These are phyloP conservation scores for Agrilus biguttatus DNA, from an alignment of 2,888 invertebrate species.

Conservation along the genomic window DNA sequence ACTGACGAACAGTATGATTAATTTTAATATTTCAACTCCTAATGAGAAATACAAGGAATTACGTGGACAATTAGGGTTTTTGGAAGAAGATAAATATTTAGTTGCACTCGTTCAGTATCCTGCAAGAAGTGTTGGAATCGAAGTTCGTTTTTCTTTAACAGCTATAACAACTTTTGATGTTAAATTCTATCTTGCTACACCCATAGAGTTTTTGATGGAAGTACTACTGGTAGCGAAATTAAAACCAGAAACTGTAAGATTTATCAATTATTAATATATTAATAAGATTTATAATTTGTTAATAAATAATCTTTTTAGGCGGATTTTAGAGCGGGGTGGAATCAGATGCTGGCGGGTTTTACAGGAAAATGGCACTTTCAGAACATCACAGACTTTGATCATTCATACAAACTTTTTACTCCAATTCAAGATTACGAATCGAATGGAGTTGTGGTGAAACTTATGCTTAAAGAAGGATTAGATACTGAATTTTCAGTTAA, in stretches of 20 bases:
- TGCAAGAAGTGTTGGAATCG: constrained; percentile 52
- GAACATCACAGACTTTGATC: constrained; percentile 57
- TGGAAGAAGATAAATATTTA: constrained; percentile 52
- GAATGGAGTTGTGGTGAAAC: constrained; percentile 59
- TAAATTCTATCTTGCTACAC: constrained; percentile 57
- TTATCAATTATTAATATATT: no score
- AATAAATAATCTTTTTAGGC: constrained; percentile 38
- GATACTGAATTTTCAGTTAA: constrained; percentile 56
- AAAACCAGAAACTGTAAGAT: constrained; percentile 44
- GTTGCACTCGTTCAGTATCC: constrained; percentile 61
- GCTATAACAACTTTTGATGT: constrained; percentile 57
- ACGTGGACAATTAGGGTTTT: constrained; percentile 55
- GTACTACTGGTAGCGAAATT: constrained; percentile 54
- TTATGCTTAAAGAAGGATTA: constrained; percentile 47
- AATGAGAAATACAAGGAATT: constrained; percentile 49
- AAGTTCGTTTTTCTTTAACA: constrained; percentile 47
- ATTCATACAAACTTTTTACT: constrained; percentile 61
- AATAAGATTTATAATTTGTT: no score
- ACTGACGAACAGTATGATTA: constrained; percentile 60
- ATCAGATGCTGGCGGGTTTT: constrained; percentile 58
- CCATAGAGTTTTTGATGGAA: constrained; percentile 54
- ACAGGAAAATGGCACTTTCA: constrained; percentile 63
- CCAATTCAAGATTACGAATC: constrained; percentile 66
- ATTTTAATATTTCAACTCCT: constrained; percentile 62
- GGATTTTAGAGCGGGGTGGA: constrained; percentile 64